phyloP scores from a whole-genome alignment of 2,888 invertebrate genomes.

The Aspidapion aeneum region DNA sequence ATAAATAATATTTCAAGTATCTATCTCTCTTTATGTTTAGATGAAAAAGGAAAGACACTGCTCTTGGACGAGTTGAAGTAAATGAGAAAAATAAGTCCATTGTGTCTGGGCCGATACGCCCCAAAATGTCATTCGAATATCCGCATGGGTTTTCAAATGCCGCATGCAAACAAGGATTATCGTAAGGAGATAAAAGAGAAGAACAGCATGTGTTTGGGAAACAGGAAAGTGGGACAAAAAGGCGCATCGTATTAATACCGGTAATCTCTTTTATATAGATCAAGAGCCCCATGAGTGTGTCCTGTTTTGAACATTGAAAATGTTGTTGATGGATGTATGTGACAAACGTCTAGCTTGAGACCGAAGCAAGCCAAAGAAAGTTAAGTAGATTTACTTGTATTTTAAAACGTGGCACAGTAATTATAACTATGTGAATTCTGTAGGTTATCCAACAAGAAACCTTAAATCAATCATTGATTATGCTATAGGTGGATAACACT shows the following conservation, averaged over 20 bases:
- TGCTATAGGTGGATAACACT: no score
- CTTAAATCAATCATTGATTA: no score
- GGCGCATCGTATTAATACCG: slow-evolving; percentile 8
- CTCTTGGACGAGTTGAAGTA: neutral
- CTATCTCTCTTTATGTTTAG: no score
- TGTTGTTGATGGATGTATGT: neutral
- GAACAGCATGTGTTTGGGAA: slow-evolving; percentile 18
- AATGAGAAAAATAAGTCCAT: slow-evolving; percentile 19
- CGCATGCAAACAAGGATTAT: slow-evolving; percentile 19
- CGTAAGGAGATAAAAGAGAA: slow-evolving; percentile 2
- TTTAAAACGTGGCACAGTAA: no score
- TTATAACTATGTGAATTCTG: no score
- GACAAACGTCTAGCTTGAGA: no score
- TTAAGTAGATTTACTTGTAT: no score
- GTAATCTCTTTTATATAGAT: slow-evolving; percentile 7
- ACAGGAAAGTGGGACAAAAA: slow-evolving; percentile 7
- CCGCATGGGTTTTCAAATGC: slow-evolving; percentile 37
- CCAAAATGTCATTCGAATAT: slow-evolving; percentile 44
- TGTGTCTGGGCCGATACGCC: slow-evolving; percentile 39
- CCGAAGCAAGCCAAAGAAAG: no score
- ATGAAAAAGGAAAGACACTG: no score
- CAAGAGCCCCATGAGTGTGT: neutral
- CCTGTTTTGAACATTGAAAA: neutral
- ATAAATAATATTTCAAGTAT: no score
- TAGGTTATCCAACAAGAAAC: no score